A percentile compares a stretch with the other conserved stretches of the same genome.
Evolutionary conservation across 2,113 vertebrate species (phyloP).

Genomic region (Addax nasomaculatus): DNA sequence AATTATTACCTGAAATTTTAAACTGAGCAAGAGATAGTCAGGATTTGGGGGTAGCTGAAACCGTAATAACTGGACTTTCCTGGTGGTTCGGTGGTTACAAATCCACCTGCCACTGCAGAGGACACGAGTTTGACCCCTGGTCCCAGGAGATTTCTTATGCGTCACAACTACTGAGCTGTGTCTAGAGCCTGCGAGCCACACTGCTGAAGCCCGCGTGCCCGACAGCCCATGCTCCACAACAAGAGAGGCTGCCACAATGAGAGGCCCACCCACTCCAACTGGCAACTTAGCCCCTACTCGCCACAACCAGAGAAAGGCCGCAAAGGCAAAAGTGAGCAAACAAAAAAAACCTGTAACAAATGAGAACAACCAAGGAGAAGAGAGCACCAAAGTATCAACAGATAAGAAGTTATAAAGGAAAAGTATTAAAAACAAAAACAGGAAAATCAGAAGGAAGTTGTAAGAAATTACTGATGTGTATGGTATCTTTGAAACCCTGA

Average conservation of each 20-base stretch:
- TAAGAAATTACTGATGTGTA: not conserved
- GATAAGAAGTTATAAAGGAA: not conserved
- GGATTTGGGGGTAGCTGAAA: not conserved
- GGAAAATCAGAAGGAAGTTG: not conserved
- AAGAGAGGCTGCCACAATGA: not conserved
- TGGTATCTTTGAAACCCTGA: not conserved
- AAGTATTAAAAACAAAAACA: not conserved
- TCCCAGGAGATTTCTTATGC: not conserved
- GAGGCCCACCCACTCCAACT: not conserved
- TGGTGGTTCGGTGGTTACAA: not conserved
- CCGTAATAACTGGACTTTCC: not conserved
- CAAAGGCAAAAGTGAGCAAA: not conserved
- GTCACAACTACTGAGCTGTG: not conserved
- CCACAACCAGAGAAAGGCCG: not conserved
- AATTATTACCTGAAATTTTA: not conserved
- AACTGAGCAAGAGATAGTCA: not conserved
- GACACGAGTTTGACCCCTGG: not conserved
- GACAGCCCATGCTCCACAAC: not conserved
- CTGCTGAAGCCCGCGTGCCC: not conserved
- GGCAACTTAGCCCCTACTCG: not conserved
- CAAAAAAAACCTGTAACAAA: not conserved
- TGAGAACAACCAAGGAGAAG: not conserved
- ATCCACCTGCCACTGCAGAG: not conserved
- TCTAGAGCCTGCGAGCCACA: not conserved
- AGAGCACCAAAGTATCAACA: not conserved